phyloP scores from a whole-genome alignment of 2,797 vertebrate species.

The Hydrolagus colliei region DNA sequence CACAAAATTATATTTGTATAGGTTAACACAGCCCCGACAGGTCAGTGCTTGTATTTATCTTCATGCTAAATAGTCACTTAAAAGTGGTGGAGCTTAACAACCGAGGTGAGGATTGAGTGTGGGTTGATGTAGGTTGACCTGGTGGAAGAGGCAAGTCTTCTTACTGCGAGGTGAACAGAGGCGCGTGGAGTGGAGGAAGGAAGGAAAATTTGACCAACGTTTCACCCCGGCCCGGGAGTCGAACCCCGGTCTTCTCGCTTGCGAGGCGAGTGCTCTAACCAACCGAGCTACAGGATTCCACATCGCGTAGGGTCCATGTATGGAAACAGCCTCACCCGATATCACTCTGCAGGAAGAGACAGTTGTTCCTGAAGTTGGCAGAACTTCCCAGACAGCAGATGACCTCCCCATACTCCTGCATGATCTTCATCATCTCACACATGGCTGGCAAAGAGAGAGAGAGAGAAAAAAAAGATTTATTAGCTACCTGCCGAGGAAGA shows the following conservation, averaged over 20 bases:
- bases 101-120: too few relatives aligned
- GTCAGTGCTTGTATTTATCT: too few relatives aligned
- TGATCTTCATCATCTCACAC: slow-evolving; percentile 99
- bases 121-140: too few relatives aligned
- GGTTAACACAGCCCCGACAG: too few relatives aligned
- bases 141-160: too few relatives aligned
- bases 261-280: too few relatives aligned
- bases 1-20: too few relatives aligned
- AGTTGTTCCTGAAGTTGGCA: slow-evolving; percentile 85
- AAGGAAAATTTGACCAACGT: not conserved
- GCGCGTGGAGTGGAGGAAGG: not conserved
- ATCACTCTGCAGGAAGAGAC: slow-evolving; percentile 88
- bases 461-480: too few relatives aligned
- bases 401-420: slow-evolving; percentile 95
- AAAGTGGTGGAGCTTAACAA: too few relatives aligned
- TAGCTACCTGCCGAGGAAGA: too few relatives aligned
- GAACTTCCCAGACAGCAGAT: slow-evolving; percentile 94
- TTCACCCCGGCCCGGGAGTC: not conserved
- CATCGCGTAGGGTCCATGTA: not conserved
- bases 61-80: too few relatives aligned
- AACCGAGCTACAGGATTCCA: not conserved
- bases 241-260: not conserved
- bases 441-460: slow-evolving; percentile 65
- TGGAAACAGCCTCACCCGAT: slow-evolving; percentile 65
- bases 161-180: too few relatives aligned